Conservation (phyloP, 1,140 invertebrate species). For the Polypedilum pembai region DNA sequence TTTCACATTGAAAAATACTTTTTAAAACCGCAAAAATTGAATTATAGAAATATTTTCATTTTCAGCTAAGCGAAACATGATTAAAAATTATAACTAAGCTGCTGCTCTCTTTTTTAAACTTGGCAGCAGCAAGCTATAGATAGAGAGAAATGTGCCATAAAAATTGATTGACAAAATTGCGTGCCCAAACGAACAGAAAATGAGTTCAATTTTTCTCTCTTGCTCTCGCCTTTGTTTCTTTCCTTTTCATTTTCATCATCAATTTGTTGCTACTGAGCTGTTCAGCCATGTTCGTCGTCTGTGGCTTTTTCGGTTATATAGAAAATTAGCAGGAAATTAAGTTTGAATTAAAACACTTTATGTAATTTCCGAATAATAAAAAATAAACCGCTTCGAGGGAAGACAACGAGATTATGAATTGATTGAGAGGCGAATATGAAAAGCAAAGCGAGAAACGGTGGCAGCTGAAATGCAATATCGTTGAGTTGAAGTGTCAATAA, state of each 20-base stretch:
- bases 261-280: no score
- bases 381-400: constrained; percentile 6
- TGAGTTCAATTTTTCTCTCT: constrained; percentile 23
- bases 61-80: no score
- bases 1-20: no score
- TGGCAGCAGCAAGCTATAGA: no score
- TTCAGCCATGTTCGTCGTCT: not conserved
- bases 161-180: constrained; percentile 27
- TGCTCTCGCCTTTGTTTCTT: not conserved
- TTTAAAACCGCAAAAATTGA: no score
- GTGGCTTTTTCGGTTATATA: constrained; percentile 11
- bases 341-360: constrained; percentile 27
- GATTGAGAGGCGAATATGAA: not conserved
- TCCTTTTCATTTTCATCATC: constrained; percentile 9
- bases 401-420: not conserved
- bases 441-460: not conserved
- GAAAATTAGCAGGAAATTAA: constrained; percentile 26
- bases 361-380: not conserved
- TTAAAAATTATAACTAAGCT: no score
- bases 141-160: not conserved
- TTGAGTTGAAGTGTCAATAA: constrained; percentile 17
- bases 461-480: constrained; percentile 11
- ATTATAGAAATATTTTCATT: no score
- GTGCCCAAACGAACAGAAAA: constrained; percentile 21
- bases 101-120: no score